Evolutionary conservation across 2,797 vertebrate genomes (phyloP).

Genomic region (Chelon auratus): DNA sequence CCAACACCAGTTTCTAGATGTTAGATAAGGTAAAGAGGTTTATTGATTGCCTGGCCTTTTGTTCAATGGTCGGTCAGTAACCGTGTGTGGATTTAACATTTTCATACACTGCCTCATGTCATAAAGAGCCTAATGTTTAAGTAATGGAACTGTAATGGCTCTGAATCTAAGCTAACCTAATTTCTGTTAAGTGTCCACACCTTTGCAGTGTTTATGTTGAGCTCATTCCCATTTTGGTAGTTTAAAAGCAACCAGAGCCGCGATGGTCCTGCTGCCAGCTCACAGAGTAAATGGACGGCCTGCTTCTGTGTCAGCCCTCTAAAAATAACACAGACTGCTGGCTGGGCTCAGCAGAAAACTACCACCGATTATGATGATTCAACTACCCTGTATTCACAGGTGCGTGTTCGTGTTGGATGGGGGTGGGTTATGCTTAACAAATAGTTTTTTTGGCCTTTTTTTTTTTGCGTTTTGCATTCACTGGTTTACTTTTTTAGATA

Average conservation of each 20-base stretch:
- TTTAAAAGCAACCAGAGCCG: slow-evolving; percentile 72
- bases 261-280: slow-evolving; percentile 77
- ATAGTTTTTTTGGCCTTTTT: slow-evolving; percentile 43
- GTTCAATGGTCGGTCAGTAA: slow-evolving; percentile 30
- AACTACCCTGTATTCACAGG: slow-evolving; percentile 81
- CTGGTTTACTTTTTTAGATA: slow-evolving; percentile 43
- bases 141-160: slow-evolving; percentile 59
- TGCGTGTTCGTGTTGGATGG: slow-evolving; percentile 61
- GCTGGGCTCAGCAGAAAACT: slow-evolving; percentile 84
- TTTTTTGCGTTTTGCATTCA: slow-evolving; percentile 43
- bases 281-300: slow-evolving; percentile 78
- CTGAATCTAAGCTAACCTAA: slow-evolving; percentile 57
- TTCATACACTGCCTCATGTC: slow-evolving; percentile 40
- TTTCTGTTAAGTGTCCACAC: slow-evolving; percentile 72
- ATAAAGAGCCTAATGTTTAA: slow-evolving; percentile 50
- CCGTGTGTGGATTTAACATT: slow-evolving; percentile 36
- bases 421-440: slow-evolving; percentile 63
- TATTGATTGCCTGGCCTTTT: slow-evolving; percentile 39
- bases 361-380: slow-evolving; percentile 85
- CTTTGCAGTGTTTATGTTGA: slow-evolving; percentile 77
- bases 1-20: slow-evolving; percentile 19
- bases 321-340: slow-evolving; percentile 83
- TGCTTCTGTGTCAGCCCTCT: slow-evolving; percentile 83
- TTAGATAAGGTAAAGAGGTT: slow-evolving; percentile 19
- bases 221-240: slow-evolving; percentile 77